Conservation (phyloP, 2,888 invertebrate species). For the Cloeon dipterum region DNA sequence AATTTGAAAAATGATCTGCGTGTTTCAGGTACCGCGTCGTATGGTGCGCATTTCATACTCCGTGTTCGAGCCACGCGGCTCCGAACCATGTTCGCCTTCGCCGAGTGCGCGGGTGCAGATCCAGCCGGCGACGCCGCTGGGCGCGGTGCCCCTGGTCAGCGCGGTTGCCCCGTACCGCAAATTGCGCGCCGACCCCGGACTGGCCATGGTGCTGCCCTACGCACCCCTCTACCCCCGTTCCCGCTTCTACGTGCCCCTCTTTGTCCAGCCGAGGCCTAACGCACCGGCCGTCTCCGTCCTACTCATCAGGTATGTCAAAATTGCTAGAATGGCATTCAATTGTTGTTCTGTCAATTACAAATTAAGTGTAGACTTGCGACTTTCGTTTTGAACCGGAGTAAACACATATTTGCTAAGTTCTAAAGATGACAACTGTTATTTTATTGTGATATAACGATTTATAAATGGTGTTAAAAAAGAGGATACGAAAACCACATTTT, state of each 20-base stretch:
- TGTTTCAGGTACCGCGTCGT: constrained; percentile 39
- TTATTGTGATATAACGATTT: too few species aligned
- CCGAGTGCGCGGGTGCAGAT: constrained; percentile 33
- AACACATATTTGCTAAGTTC: too few species aligned
- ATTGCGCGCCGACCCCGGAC: constrained; percentile 56
- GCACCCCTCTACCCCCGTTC: constrained; percentile 76
- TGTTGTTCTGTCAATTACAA: too few species aligned
- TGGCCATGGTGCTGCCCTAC: constrained; percentile 68
- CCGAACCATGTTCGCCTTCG: constrained; percentile 38
- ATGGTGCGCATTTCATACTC: constrained; percentile 67
- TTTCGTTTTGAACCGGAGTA: too few species aligned
- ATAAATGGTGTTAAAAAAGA: too few species aligned
- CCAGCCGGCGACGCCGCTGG: constrained; percentile 39
- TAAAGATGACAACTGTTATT: too few species aligned
- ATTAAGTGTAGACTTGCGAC: too few species aligned
- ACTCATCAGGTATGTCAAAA: constrained; percentile 50
- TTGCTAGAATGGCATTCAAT: too few species aligned
- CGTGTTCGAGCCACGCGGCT: constrained; percentile 52
- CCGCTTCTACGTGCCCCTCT: constrained; percentile 73
- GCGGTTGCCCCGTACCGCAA: constrained; percentile 66
- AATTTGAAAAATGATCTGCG: too few species aligned
- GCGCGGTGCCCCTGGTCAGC: constrained; percentile 44
- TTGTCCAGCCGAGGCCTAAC: constrained; percentile 46
- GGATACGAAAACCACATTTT: too few species aligned
- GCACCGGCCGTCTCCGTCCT: constrained; percentile 46